phyloP scores from a whole-genome alignment of 2,113 vertebrate genomes.

The Kobus ellipsiprymnus region DNA sequence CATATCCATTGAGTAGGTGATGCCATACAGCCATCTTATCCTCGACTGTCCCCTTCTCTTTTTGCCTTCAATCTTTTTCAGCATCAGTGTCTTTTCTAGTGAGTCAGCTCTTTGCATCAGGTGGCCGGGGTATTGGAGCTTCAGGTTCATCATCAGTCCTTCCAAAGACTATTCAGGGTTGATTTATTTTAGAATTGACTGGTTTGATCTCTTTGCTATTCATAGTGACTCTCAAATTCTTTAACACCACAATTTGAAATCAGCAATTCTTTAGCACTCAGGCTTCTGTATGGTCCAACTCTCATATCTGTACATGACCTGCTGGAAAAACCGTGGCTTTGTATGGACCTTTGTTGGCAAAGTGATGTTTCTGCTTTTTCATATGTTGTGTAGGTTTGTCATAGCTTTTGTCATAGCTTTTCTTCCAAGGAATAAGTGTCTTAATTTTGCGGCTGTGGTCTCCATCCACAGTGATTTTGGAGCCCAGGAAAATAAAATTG shows the following conservation, averaged over 20 bases:
- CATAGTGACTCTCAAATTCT: neutral
- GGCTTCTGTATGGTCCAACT: neutral
- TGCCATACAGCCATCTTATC: neutral
- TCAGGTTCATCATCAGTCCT: neutral
- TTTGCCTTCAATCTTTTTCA: neutral
- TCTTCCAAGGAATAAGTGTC: too few relatives aligned
- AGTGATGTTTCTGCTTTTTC: neutral
- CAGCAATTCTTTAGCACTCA: neutral
- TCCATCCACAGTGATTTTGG: too few relatives aligned
- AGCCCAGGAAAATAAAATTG: too few relatives aligned
- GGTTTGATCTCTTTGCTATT: neutral
- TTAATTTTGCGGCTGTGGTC: too few relatives aligned
- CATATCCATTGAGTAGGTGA: neutral
- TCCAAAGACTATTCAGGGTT: neutral
- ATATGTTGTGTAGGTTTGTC: neutral
- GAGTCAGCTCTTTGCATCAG: neutral
- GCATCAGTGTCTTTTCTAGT: neutral
- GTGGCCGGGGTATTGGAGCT: neutral
- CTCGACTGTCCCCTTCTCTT: neutral
- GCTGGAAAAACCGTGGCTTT: neutral
- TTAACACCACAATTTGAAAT: neutral
- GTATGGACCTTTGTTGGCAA: neutral
- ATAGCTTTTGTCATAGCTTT: too few relatives aligned
- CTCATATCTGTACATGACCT: neutral
- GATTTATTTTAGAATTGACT: neutral